Evolutionary conservation across 2,888 invertebrate species (phyloP), one percentile per base, ranked within the genome.

Genomic region (Shargacucullia verbasci): DNA sequence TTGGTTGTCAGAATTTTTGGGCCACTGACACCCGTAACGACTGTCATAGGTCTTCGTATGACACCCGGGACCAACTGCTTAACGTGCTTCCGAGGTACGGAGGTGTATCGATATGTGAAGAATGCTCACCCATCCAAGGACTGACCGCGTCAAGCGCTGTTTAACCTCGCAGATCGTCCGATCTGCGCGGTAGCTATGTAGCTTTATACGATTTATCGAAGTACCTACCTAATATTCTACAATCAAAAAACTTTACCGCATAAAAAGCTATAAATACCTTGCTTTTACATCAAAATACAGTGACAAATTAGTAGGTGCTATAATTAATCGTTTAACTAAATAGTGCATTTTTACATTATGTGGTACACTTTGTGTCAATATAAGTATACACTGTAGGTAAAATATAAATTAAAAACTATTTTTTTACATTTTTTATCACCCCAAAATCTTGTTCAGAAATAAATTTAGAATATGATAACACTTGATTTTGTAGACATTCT

Each of bases 281-380:
- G 61, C 47, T 29, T 45, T 20, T 47, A 40, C 38, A 53, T 46
- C 59, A 47, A 54, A 52, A 52, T 56, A 50, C 25, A 46, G 38
- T 69, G 45, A 60, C 40, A 62, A 59, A 70, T 69, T 70, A 73
- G 53, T 69, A 59, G 73, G 77, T 78, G 77, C 73, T 43, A 31
- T 59, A 57, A 41, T 47, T 59, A 59, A 48, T 45, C 33, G 37
- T 43, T 38, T 73, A 68, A 58, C 59, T 61, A 64, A 70, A 69
- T 58, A 56, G 74, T 74, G 76, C 70, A 38, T 67, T 67, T 68
- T 50, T 62, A 76, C 44, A 70, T 60, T 38, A 68, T 41, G 45
- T 59, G 58, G 53, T 66, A 80, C 77, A 79, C 76, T 78, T 74
- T 48, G 78, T 79, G 78, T 77, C 77, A 70, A 47, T 47, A 63